Evolutionary conservation across 2,888 invertebrate genomes (phyloP), one percentile per base, ranked within the genome.

Genomic region (Callosobruchus maculatus): DNA sequence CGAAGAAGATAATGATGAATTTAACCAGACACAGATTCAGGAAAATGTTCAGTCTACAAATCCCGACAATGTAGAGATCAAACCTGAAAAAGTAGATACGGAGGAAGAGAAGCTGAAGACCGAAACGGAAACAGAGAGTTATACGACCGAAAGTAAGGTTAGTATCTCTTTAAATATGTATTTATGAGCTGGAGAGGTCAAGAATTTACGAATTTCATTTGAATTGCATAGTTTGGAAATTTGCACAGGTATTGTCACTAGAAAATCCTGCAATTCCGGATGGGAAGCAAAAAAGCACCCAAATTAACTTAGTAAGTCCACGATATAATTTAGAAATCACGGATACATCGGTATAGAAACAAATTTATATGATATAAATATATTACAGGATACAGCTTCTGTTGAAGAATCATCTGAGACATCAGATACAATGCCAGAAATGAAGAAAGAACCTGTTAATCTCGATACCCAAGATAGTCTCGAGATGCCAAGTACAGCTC

Each of bases 1-100:
- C 67, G 84, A 84, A 67, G 85, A 85, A 74, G 81, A 80, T 3
- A 84, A 84, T 68, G 86, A 86, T 74, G 84, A 85, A 73, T 76
- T 84, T n/a, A 83, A 86, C 74, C 85, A 85, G 77, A 81, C 84
- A 0, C 84, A 85, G 78, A 85, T 85, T 73, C 82, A 85, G 77
- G 83, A 85, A 73, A 85, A 84, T 67, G 84, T 85, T 0, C 85
- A 84, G 77, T 85, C 85, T 1, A 77, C 76, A 20, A 80, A 81
- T 81, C 31, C 74, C 20, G 71, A 74, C 0, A 74, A 77, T 22
- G 49, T 72, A 2, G 75, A 71, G 2, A 21, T 75, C 13, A 77
- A 76, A 69, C 67, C 73, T 4, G 69, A n/a, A 20, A 71, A 73
- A 26, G 18, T 21, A 20, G 73, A 80, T 31, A 26, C 72, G n/a